These are phyloP conservation scores for Drosophila atripex DNA, from an alignment of 2,888 invertebrate species.

Conservation along the genomic window DNA sequence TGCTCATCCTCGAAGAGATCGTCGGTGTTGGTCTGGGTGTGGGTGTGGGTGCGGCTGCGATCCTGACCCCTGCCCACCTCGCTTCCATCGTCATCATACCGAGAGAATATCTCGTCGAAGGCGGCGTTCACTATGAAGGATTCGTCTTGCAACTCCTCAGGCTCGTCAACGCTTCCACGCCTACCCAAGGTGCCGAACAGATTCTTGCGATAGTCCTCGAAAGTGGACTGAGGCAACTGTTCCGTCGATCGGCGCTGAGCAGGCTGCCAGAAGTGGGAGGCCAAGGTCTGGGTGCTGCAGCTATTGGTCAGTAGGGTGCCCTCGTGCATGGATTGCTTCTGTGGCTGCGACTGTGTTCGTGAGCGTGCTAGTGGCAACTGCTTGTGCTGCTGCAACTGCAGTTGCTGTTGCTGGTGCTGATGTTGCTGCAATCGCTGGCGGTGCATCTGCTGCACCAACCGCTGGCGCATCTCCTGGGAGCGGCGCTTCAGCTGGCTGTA, in stretches of 20 bases:
- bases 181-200: slow-evolving; percentile 68
- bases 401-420: slow-evolving; percentile 61
- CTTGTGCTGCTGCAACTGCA: slow-evolving; percentile 33
- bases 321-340: slow-evolving; percentile 42
- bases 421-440: slow-evolving; percentile 73
- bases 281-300: slow-evolving; percentile 66
- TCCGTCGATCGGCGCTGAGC: slow-evolving; percentile 51
- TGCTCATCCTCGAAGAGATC: slow-evolving; percentile 66
- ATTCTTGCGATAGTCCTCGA: slow-evolving; percentile 82
- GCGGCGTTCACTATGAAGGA: slow-evolving; percentile 81
- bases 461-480: slow-evolving; percentile 81
- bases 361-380: slow-evolving; percentile 29
- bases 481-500: slow-evolving; percentile 82
- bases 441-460: slow-evolving; percentile 74
- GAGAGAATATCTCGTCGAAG: slow-evolving; percentile 81
- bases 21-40: slow-evolving; percentile 57
- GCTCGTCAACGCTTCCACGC: slow-evolving; percentile 54
- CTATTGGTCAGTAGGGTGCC: slow-evolving; percentile 47
- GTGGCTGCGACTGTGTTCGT: slow-evolving; percentile 47
- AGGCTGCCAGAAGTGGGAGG: slow-evolving; percentile 38
- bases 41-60: slow-evolving; percentile 31
- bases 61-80: slow-evolving; percentile 51
- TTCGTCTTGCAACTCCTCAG: slow-evolving; percentile 71
- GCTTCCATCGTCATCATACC: slow-evolving; percentile 73
- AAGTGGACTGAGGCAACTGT: slow-evolving; percentile 56